Conservation (phyloP, 2,113 vertebrate species). For the Butorides virescens region DNA sequence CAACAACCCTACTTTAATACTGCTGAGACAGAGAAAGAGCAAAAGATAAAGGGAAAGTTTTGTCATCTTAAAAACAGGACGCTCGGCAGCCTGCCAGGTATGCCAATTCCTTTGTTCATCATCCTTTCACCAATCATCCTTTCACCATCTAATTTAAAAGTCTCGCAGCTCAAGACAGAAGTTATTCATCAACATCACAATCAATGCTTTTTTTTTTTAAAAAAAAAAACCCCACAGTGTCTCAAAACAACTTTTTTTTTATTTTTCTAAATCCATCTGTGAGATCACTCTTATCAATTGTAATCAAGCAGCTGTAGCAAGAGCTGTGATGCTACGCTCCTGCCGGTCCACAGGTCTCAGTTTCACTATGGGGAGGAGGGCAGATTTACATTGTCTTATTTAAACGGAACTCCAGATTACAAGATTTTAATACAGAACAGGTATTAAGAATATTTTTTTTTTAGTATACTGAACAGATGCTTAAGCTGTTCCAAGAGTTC, state of each 20-base stretch:
- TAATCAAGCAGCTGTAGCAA: slow-evolving; percentile 25
- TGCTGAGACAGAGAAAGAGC: not conserved
- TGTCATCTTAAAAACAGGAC: not conserved
- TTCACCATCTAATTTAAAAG: not conserved
- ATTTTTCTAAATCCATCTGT: not conserved
- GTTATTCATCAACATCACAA: not conserved
- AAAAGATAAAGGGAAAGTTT: slow-evolving; percentile 1
- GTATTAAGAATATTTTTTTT: not conserved
- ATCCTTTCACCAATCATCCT: not conserved
- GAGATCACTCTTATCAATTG: not conserved
- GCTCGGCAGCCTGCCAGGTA: not conserved
- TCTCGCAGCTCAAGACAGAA: not conserved
- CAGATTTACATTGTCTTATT: not conserved
- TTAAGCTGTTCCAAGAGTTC: slow-evolving; percentile 31
- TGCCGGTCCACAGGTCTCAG: slow-evolving; percentile 19
- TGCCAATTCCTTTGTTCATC: not conserved
- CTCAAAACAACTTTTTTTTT: not conserved
- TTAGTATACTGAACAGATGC: slow-evolving; percentile 29
- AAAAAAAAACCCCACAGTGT: not conserved
- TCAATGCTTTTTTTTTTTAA: not conserved
- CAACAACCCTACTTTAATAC: not conserved
- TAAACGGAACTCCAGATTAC: not conserved
- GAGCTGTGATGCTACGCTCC: not conserved
- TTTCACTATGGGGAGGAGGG: not conserved
- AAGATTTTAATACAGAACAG: not conserved